phyloP scores from a whole-genome alignment of 1,140 invertebrate species.

The Drosophila nannoptera region DNA sequence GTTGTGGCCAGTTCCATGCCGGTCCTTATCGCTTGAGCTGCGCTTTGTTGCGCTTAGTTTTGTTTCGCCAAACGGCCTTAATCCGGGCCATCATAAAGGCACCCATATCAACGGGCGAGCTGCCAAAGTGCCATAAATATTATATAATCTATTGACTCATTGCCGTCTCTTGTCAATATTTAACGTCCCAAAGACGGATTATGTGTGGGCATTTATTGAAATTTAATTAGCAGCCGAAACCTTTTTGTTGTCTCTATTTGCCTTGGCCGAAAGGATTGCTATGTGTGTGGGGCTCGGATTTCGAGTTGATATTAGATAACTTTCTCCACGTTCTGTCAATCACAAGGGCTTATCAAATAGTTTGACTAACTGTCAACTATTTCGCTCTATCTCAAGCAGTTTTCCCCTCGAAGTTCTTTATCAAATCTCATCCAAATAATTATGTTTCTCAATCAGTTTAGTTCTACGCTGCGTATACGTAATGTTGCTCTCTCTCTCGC shows the following conservation, averaged over 20 bases:
- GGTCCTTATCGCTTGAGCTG: constrained; percentile 41
- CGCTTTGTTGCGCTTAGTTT: constrained; percentile 26
- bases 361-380: too few relatives aligned
- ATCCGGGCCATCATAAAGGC: constrained; percentile 13
- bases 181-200: constrained; percentile 2
- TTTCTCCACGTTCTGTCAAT: too few relatives aligned
- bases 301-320: too few relatives aligned
- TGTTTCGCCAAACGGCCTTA: not conserved
- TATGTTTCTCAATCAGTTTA: not conserved
- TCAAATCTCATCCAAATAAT: not conserved
- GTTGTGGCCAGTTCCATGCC: constrained; percentile 23
- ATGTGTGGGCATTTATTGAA: not conserved
- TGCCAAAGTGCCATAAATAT: not conserved
- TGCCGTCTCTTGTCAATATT: constrained; percentile 30
- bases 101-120: constrained; percentile 25
- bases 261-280: not conserved
- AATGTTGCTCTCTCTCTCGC: constrained; percentile 2
- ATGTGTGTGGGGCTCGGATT: too few relatives aligned
- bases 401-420: too few relatives aligned
- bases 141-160: not conserved
- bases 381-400: too few relatives aligned
- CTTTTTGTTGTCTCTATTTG: not conserved
- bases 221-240: constrained; percentile 12
- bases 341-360: too few relatives aligned
- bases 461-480: constrained; percentile 37